A percentile compares a stretch with the other conserved stretches of the same genome.
Evolutionary conservation across 2,888 invertebrate species (phyloP).

Genomic region (Eurois occulta): DNA sequence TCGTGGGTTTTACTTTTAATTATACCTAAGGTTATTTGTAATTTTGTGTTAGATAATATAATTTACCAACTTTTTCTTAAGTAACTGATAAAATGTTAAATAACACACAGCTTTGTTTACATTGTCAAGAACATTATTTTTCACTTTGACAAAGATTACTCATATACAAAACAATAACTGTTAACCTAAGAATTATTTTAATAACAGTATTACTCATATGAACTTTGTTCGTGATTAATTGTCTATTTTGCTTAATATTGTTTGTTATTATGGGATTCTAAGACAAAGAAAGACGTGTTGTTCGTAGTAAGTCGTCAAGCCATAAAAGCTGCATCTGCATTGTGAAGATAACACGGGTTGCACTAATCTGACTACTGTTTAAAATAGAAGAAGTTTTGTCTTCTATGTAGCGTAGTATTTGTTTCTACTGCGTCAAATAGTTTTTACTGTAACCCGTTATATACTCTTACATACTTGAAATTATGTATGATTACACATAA

Average conservation of each 20-base stretch:
- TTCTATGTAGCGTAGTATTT: not conserved
- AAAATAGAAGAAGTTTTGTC: not conserved
- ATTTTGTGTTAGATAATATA: conserved; percentile 27
- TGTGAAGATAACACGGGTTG: conserved; percentile 32
- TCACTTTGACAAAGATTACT: conserved; percentile 48
- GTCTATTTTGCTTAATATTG: conserved; percentile 23
- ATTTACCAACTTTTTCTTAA: conserved; percentile 35
- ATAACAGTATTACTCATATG: conserved; percentile 44
- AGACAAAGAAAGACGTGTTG: conserved; percentile 26
- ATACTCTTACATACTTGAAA: not conserved
- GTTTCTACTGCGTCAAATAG: not conserved
- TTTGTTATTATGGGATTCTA: conserved; percentile 9
- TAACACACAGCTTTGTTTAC: conserved; percentile 47
- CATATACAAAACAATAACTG: conserved; percentile 25
- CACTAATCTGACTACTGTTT: conserved; percentile 33
- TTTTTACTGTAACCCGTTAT: not conserved
- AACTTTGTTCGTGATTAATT: conserved; percentile 38
- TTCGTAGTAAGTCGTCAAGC: conserved; percentile 4
- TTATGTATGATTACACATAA: not conserved
- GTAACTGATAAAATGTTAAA: conserved; percentile 38
- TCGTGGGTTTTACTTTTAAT: conserved; percentile 4
- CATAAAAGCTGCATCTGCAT: conserved; percentile 36
- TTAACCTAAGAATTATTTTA: conserved; percentile 32
- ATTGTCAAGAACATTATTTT: conserved; percentile 39
- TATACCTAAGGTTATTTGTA: conserved; percentile 16